A percentile compares a stretch with the other conserved stretches of the same genome.
These are phyloP conservation scores for zebrafish (Danio rerio) DNA, from an alignment of 2,113 vertebrate genomes.

Conservation along the genomic window GRCz12tu NC_133177.1:57991001-57991500, in stretches of 20 bases:
- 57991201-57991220: constrained; percentile 15
- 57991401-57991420: too few species aligned
- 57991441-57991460: too few species aligned
- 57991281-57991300: neutral
- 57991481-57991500: too few species aligned
- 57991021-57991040: neutral
- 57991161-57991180: constrained; percentile 13
- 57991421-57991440: too few species aligned
- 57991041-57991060: neutral
- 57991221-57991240: constrained; percentile 2
- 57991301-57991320: too few species aligned
- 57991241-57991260: constrained; percentile 17
- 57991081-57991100: neutral
- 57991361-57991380: too few species aligned
- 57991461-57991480: too few species aligned
- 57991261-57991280: neutral
- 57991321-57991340: too few species aligned
- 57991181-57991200: constrained; percentile 17
- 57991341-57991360: too few species aligned
- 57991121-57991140: neutral
- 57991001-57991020: neutral
- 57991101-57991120: neutral
- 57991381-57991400: too few species aligned
- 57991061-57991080: neutral
- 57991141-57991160: constrained; percentile 1